A percentile compares a stretch with the other conserved stretches of the same genome.
phyloP scores from a whole-genome alignment of 2,888 invertebrate genomes.

The Griposia aprilina region DNA sequence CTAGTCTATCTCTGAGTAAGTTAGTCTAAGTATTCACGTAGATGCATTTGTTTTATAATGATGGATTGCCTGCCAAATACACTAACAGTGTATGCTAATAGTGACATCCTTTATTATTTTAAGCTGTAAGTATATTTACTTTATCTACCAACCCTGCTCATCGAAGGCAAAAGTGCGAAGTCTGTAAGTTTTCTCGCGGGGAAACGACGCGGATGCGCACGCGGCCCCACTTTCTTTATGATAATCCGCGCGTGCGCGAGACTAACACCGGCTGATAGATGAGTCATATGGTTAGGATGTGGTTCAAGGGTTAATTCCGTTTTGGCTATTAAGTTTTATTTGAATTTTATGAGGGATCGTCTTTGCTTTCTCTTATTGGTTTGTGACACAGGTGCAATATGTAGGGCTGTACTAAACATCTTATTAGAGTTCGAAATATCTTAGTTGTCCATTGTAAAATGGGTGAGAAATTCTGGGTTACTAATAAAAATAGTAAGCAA shows the following conservation, averaged over 20 bases:
- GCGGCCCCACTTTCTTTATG: slow-evolving; percentile 83
- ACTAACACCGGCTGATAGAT: slow-evolving; percentile 42
- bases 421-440: too few relatives aligned
- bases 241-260: slow-evolving; percentile 69
- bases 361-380: slow-evolving; percentile 27
- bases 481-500: background rate
- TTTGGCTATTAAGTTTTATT: slow-evolving; percentile 26
- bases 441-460: too few relatives aligned
- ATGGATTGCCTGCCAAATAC: too few relatives aligned
- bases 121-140: background rate
- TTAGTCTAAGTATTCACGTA: too few relatives aligned
- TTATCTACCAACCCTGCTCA: slow-evolving; percentile 24
- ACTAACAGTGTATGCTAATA: background rate
- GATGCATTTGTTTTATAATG: too few relatives aligned
- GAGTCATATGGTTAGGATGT: slow-evolving; percentile 31
- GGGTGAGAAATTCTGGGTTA: too few relatives aligned
- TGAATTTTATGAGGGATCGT: slow-evolving; percentile 4
- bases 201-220: slow-evolving; percentile 61
- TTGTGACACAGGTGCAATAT: background rate
- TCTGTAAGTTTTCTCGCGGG: slow-evolving; percentile 62
- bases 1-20: too few relatives aligned
- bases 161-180: slow-evolving; percentile 70
- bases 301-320: slow-evolving; percentile 53
- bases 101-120: background rate
- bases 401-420: background rate